Evolutionary conservation across 2,797 vertebrate genomes (phyloP), one percentile per base, ranked within the genome.

Genomic region (Sternarchorhynchus goeldii): DNA sequence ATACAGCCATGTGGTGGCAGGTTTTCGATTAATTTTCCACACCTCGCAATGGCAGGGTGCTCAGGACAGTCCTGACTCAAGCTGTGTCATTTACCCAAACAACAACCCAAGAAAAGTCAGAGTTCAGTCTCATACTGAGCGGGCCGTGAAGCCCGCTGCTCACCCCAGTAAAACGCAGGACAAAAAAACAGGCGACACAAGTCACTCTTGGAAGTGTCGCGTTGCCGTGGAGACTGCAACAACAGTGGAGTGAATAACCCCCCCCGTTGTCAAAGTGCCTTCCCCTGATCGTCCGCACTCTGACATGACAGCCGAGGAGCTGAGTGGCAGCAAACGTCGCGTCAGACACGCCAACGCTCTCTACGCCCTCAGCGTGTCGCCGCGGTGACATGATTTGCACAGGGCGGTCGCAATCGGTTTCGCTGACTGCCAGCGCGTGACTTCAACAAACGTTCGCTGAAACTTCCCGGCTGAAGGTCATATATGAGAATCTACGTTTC

Each of bases 211-310:
- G 36, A 50, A 10, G 3, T 14, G 10, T 1, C 14, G 45, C 16
- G 67, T 70, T 56, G 67, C 67, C 55, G 45, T 53, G 45, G 66
- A 69, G 45, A 69, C 66, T 18, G 7, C 41, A 69, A 8, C 67
- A 70, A 56, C 67, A 70, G 55, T 56, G 2, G 45, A 29, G 50
- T 1, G 50, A 70, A 29, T 25, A 25, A 16, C 31, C 1, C 21
- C 31, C 45, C 14, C 25, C 55, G 12, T 56, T 34, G 45, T 70
- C 17, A 5, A 16, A 32, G 50, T 25, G 17, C 45, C 2, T 55
- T 55, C 67, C 25, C 50, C 31, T 16, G 29, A 34, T 56, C 31
- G 17, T 56, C 25, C 18, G 67, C 18, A 29, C 67, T 18, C 18
- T 56, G 31, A 34, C 17, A 17, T 25, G 55, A 56, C 17, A 17